Percentiles rank a stretch among this genome's conserved stretches.
These are phyloP conservation scores for Drosophila varians DNA, from an alignment of 1,140 invertebrate species.

Conservation along the genomic window DNA sequence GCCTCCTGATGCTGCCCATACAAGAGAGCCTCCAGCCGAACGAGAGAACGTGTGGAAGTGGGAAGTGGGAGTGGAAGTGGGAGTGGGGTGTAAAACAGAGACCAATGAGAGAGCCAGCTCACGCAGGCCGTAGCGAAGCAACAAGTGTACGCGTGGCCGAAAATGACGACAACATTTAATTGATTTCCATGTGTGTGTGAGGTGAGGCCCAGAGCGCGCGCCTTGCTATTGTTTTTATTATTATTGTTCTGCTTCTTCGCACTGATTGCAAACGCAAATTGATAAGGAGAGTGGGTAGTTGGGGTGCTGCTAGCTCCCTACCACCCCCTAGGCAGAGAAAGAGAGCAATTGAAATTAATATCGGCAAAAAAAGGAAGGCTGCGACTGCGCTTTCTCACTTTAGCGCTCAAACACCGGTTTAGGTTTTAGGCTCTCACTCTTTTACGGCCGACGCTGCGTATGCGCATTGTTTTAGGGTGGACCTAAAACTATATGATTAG, in stretches of 20 bases:
- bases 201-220: conserved; percentile 47
- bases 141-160: conserved; percentile 76
- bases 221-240: conserved; percentile 26
- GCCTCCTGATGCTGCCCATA: conserved; percentile 44
- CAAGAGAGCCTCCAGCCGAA: too few species aligned
- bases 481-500: too few species aligned
- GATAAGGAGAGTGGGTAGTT: conserved; percentile 35
- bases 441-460: conserved; percentile 16
- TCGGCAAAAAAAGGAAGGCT: conserved; percentile 22
- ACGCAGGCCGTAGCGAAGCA: conserved; percentile 20
- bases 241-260: conserved; percentile 26
- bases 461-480: conserved; percentile 29
- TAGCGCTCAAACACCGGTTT: conserved; percentile 1
- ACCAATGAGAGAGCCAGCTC: conserved; percentile 14
- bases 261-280: conserved; percentile 68
- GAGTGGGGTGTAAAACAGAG: background rate
- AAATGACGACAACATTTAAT: conserved; percentile 77
- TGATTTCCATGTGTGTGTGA: conserved; percentile 69
- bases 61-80: conserved; percentile 9
- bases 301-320: background rate
- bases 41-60: too few species aligned
- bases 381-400: conserved; percentile 2
- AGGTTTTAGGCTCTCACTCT: conserved; percentile 3
- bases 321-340: background rate
- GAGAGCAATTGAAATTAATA: conserved; percentile 42